These are phyloP conservation scores for Tetanocera ferruginea DNA, from an alignment of 2,888 invertebrate species.

Conservation along the genomic window DNA sequence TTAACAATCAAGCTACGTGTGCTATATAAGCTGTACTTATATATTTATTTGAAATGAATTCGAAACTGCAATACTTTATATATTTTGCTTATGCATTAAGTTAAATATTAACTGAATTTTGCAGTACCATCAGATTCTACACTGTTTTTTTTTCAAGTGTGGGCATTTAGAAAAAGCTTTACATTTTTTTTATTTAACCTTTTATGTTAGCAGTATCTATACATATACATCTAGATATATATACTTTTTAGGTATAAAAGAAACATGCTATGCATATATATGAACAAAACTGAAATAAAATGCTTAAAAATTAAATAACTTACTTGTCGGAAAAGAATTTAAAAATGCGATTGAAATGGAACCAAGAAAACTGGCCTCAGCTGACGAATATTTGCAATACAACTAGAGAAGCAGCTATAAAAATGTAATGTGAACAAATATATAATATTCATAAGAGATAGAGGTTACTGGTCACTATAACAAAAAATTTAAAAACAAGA, in stretches of 20 bases:
- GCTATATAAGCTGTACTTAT: background rate
- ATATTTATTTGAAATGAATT: background rate
- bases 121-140: background rate
- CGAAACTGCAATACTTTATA: no score
- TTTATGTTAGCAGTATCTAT: background rate
- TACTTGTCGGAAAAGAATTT: no score
- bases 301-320: background rate
- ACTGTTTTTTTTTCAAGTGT: background rate
- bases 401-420: no score
- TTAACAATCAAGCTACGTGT: background rate
- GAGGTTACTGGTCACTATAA: no score
- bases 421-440: no score
- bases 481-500: no score
- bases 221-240: background rate
- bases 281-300: slow-evolving; percentile 5
- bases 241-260: slow-evolving; percentile 9
- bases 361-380: no score
- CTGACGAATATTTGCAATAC: no score
- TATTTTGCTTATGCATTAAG: background rate
- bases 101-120: background rate
- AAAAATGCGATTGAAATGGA: no score
- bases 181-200: slow-evolving; percentile 3
- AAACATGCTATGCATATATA: background rate
- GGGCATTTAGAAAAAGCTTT: slow-evolving; percentile 15
- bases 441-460: no score